Percentiles rank a stretch among this genome's conserved stretches.
These are phyloP conservation scores for Paradisaea rubra DNA, from an alignment of 2,113 vertebrate species.

Conservation along the genomic window DNA sequence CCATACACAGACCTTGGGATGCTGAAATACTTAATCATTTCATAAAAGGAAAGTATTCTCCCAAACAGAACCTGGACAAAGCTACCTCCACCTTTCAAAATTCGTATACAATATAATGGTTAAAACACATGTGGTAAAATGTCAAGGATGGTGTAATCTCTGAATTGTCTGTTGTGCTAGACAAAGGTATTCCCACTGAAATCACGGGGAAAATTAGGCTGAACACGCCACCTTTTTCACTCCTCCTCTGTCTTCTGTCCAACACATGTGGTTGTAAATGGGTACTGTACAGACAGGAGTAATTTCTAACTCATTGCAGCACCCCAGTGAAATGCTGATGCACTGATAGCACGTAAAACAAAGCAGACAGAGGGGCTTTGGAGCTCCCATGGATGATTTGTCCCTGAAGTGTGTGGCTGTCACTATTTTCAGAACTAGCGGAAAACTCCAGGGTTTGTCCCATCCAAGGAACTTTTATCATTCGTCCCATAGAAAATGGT, in stretches of 20 bases:
- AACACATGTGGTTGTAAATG: not conserved
- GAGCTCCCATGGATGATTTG: not conserved
- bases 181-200: not conserved
- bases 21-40: not conserved
- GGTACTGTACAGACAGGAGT: not conserved
- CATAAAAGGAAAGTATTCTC: not conserved
- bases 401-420: not conserved
- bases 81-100: not conserved
- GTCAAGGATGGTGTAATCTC: not conserved
- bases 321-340: not conserved
- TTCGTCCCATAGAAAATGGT: not conserved
- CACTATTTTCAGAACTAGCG: not conserved
- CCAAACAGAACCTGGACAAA: not conserved
- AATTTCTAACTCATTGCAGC: not conserved
- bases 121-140: constrained; percentile 23
- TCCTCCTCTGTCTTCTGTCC: not conserved
- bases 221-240: not conserved
- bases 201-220: not conserved
- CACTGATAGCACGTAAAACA: accelerated
- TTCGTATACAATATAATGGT: not conserved
- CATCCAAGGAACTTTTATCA: not conserved
- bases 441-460: not conserved
- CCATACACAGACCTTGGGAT: not conserved
- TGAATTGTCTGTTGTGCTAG: not conserved
- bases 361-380: not conserved